These are phyloP conservation scores for Anguilla marmorata DNA, from an alignment of 2,797 vertebrate species.

Conservation along the genomic window DNA sequence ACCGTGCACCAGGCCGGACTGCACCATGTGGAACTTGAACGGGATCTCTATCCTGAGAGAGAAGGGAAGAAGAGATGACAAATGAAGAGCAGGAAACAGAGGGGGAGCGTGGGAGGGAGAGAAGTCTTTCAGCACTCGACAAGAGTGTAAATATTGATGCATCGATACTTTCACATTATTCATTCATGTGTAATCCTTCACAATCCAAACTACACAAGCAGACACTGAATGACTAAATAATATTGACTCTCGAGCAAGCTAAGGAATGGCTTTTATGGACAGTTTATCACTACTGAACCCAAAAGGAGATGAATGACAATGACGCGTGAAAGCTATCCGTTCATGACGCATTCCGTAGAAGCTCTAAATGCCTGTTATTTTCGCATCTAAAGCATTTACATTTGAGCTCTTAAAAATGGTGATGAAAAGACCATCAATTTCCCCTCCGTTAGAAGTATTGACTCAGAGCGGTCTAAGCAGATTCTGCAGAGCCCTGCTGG, in stretches of 20 bases:
- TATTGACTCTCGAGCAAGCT: not conserved
- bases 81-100: not conserved
- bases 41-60: conserved; percentile 92
- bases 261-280: not conserved
- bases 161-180: not conserved
- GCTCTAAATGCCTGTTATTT: not conserved
- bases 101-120: not conserved
- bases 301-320: not conserved
- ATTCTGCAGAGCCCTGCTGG: not conserved
- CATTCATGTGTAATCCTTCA: not conserved
- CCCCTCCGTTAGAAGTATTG: not conserved
- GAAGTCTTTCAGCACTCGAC: not conserved
- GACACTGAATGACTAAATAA: not conserved
- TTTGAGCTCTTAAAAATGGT: not conserved
- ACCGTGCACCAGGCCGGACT: conserved; percentile 92
- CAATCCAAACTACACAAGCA: not conserved
- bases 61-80: not conserved
- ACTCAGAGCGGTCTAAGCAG: not conserved
- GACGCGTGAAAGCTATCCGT: not conserved
- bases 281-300: not conserved
- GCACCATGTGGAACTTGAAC: conserved; percentile 98
- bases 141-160: not conserved
- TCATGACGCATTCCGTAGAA: not conserved
- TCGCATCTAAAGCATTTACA: not conserved
- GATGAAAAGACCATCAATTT: not conserved